Evolutionary conservation across 2,113 vertebrate species (phyloP).

Genomic region (Prietella phreatophila): DNA sequence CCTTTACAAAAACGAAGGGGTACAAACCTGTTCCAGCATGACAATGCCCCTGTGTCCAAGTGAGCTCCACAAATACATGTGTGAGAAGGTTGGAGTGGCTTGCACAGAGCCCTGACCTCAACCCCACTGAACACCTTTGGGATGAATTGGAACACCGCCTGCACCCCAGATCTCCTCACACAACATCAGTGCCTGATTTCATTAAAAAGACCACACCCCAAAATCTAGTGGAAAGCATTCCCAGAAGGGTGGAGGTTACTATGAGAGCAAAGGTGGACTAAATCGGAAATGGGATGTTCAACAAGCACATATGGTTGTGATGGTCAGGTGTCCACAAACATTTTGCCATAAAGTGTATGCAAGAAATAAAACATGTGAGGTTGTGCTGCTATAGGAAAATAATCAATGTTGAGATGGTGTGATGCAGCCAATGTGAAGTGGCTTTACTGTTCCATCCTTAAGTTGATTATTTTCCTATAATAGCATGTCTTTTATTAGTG

Average conservation of each 20-base stretch:
- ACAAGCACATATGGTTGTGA: background rate
- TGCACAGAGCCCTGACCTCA: background rate
- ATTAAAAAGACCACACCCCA: background rate
- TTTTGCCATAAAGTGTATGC: too few relatives aligned
- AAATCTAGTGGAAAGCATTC: background rate
- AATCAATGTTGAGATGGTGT: background rate
- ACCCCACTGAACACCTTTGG: background rate
- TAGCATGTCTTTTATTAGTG: background rate
- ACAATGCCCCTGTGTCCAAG: background rate
- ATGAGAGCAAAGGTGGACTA: background rate
- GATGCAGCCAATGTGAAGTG: too few relatives aligned
- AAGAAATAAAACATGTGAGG: background rate
- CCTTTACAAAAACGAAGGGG: background rate
- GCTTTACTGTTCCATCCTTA: background rate
- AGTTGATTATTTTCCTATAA: background rate
- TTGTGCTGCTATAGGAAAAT: background rate
- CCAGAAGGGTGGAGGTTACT: background rate
- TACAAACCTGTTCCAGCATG: background rate
- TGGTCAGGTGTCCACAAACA: too few relatives aligned
- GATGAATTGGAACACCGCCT: background rate
- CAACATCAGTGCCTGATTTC: background rate
- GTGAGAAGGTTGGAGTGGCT: background rate
- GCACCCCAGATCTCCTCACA: background rate
- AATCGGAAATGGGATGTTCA: background rate
- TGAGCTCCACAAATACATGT: background rate